Base-by-base conservation (phyloP, 2,113 vertebrate species). In the Tychaedon coryphoeus region DNA sequence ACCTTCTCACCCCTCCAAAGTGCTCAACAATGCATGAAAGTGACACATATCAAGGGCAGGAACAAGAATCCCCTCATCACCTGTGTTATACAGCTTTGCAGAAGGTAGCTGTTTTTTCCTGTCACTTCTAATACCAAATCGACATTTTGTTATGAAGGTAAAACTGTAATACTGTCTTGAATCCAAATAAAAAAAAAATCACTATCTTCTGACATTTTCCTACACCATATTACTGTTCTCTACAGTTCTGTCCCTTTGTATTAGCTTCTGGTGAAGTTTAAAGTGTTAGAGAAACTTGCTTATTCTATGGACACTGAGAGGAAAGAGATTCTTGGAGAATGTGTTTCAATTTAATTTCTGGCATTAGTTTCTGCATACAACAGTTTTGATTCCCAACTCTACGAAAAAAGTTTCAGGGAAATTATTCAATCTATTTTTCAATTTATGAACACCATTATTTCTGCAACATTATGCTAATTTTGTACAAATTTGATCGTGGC, bases 11-110 rank as follows among this genome's bases (percentile, higher is more conserved):
- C 1, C 10, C 19, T 64, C 18, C 38, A 34, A 47, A 17, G 4
- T 14, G 25, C 54, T 90, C 47, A 67, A 18, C 25, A 86, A 15
- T 1, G 2, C 29, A 67, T 11, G 10, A 50, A 85, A 67, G 43
- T 16, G 5, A 43, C 10, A 31, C 4, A 6, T 60, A 3, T 18
- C 14, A 36, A 0, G 1, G 50, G 10, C 18, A 74, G 38, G 14
- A 80, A 19, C 20, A 87, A 89, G 24, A 66, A 77, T n/a, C 10
- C 6, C 16, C 12, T 51, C 0, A 0, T 79, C 5, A 4, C 24
- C 19, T 51, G 17, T 22, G 42, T 60, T 74, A 25, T 23, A 51
- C 8, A 43, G 3, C 19, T 81, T 94, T n/a, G 33, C 14, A 62
- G 38, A 84, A 73, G 42, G 10, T 69, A 22, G 3, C 3, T 36